A percentile compares a stretch with the other conserved stretches of the same genome.
These are phyloP conservation scores for Copidosoma floridanum DNA, from an alignment of 1,140 invertebrate genomes.

Conservation along the genomic window DNA sequence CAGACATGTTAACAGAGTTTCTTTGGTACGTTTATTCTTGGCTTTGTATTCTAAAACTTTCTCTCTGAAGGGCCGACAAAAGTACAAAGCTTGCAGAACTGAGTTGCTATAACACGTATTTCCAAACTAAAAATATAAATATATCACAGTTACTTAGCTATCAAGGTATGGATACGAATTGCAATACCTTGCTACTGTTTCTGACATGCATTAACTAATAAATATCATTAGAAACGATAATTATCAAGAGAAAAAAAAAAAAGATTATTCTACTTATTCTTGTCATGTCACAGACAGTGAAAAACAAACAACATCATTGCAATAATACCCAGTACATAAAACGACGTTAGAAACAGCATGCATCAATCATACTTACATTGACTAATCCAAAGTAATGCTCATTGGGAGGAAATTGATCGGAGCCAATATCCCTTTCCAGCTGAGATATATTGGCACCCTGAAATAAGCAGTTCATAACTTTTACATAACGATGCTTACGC, in stretches of 20 bases:
- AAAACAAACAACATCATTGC: too few relatives aligned
- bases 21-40: conserved; percentile 96
- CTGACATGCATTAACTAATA: too few relatives aligned
- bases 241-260: too few relatives aligned
- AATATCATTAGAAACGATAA: too few relatives aligned
- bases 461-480: conserved; percentile 34
- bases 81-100: conserved; percentile 98
- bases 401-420: conserved; percentile 95
- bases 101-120: conserved; percentile 99
- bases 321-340: too few relatives aligned
- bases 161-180: too few relatives aligned
- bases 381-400: conserved; percentile 99
- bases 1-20: conserved; percentile 95
- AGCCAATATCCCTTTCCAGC: conserved; percentile 95
- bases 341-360: too few relatives aligned
- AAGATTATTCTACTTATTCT: too few relatives aligned
- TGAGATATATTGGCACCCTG: conserved; percentile 97
- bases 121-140: conserved; percentile 96
- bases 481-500: not conserved
- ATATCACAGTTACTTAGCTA: too few relatives aligned
- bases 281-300: too few relatives aligned
- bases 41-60: conserved; percentile 98
- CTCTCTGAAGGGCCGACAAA: conserved; percentile 97
- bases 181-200: too few relatives aligned
- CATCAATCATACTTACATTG: conserved; percentile 95